Conservation (phyloP, 2,113 vertebrate genomes). For the Eulemur rufifrons region DNA sequence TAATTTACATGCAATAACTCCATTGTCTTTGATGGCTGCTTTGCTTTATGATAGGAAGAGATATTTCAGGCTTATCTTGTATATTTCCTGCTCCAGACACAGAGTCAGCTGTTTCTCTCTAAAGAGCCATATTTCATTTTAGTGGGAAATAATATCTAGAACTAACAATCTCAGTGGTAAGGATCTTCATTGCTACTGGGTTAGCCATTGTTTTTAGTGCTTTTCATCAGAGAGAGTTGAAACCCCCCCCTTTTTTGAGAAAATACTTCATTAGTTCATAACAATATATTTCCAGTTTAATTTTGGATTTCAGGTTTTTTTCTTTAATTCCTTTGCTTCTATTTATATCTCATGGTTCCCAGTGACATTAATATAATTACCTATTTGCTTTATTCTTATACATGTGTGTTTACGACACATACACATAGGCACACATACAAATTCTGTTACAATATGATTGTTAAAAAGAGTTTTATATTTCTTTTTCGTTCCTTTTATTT, state of each 20-base stretch:
- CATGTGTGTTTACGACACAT: neutral
- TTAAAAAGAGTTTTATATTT: neutral
- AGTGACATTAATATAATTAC: neutral
- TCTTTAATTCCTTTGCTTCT: neutral
- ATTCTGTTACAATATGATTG: neutral
- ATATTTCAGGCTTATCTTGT: neutral
- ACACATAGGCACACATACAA: neutral
- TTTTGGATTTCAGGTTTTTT: neutral
- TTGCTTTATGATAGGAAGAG: neutral
- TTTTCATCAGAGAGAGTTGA: neutral
- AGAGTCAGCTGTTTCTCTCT: neutral
- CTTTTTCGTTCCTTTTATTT: neutral
- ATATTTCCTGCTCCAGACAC: neutral
- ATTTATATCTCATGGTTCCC: neutral
- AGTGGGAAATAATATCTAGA: neutral
- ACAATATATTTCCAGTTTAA: neutral
- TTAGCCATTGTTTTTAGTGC: neutral
- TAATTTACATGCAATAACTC: neutral
- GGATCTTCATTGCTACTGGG: neutral
- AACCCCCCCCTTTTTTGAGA: neutral
- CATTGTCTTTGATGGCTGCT: neutral
- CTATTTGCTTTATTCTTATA: neutral
- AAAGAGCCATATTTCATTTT: neutral
- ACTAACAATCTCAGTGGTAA: neutral
- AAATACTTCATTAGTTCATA: neutral